These are phyloP conservation scores for Dastarcus helophoroides DNA, from an alignment of 2,888 invertebrate genomes.

Conservation along the genomic window DNA sequence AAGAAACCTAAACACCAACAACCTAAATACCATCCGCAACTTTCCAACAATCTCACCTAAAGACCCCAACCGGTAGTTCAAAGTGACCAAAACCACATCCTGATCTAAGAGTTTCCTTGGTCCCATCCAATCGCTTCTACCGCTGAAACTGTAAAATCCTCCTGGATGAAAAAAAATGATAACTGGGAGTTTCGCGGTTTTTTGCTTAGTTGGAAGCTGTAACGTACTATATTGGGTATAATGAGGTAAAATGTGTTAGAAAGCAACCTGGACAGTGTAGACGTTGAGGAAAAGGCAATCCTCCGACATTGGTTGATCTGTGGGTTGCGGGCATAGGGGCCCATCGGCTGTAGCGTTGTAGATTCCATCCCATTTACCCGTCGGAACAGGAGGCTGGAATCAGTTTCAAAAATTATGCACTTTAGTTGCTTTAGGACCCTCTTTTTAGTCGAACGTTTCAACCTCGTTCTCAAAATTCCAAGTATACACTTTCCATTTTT, in stretches of 20 bases:
- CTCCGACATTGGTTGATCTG: slow-evolving; percentile 37
- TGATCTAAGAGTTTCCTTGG: slow-evolving; percentile 54
- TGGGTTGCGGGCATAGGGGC: slow-evolving; percentile 28
- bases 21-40: background rate
- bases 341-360: slow-evolving; percentile 29
- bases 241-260: background rate
- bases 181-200: slow-evolving; percentile 42
- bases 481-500: no score
- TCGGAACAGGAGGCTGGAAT: slow-evolving; percentile 26
- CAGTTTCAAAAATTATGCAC: no score
- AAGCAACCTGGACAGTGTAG: slow-evolving; percentile 42
- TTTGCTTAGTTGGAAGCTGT: slow-evolving; percentile 27
- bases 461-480: no score
- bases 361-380: slow-evolving; percentile 24
- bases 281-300: slow-evolving; percentile 54
- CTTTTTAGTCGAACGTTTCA: no score
- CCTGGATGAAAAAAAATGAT: slow-evolving; percentile 58
- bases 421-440: no score
- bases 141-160: slow-evolving; percentile 50
- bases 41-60: slow-evolving; percentile 32
- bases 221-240: slow-evolving; percentile 10
- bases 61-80: slow-evolving; percentile 51
- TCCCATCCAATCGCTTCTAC: slow-evolving; percentile 43
- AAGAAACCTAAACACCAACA: slow-evolving; percentile 26
- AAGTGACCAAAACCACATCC: slow-evolving; percentile 52